Evolutionary conservation across 2,797 vertebrate species (phyloP).

Genomic region (Spinus pinus): DNA sequence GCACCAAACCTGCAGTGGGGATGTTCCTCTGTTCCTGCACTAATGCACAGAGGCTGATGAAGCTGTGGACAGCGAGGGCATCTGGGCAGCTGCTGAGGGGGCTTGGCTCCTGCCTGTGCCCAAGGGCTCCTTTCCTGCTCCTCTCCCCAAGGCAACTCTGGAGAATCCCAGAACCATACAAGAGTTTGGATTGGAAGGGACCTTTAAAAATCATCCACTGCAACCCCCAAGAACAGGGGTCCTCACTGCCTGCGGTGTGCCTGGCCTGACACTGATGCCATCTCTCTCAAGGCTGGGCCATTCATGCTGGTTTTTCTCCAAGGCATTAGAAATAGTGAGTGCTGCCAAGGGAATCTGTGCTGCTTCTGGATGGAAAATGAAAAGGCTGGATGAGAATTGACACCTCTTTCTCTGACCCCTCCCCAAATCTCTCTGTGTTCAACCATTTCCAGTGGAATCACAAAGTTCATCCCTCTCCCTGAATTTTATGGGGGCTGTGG

Average conservation of each 20-base stretch:
- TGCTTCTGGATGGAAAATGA: not conserved
- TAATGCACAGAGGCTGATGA: not conserved
- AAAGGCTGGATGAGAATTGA: not conserved
- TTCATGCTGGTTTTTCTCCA: not conserved
- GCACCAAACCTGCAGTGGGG: rapidly evolving
- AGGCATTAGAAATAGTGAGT: not conserved
- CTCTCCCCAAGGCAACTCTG: not conserved
- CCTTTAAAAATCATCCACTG: not conserved
- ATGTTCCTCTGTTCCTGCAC: not conserved
- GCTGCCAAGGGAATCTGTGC: not conserved
- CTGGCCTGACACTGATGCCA: not conserved
- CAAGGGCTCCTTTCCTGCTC: not conserved
- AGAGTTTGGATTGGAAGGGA: not conserved
- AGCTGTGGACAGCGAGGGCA: not conserved
- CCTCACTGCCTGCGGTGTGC: not conserved
- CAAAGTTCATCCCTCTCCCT: not conserved
- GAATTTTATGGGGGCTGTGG: not conserved
- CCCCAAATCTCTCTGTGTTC: not conserved
- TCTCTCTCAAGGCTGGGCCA: not conserved
- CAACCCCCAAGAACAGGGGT: not conserved
- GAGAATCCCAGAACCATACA: not conserved
- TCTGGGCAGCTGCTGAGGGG: not conserved
- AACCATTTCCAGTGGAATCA: not conserved
- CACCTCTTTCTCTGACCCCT: not conserved
- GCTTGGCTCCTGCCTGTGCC: not conserved